These are phyloP conservation scores for Cybosia mesomella DNA, from an alignment of 2,888 invertebrate genomes.

Conservation along the genomic window DNA sequence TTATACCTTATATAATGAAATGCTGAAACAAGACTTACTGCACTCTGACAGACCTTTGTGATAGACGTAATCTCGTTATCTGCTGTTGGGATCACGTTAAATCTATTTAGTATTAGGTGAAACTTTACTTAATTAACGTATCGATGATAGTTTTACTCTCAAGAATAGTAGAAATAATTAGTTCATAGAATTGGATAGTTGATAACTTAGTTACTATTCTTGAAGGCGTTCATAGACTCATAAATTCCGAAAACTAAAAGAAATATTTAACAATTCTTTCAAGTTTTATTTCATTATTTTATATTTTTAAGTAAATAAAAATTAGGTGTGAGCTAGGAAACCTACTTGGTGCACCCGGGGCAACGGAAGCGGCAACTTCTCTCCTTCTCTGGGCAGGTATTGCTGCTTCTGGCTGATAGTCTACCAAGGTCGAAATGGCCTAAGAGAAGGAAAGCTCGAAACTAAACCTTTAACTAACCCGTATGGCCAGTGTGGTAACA, in stretches of 20 bases:
- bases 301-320: too few relatives aligned
- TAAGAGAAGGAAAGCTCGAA: too few relatives aligned
- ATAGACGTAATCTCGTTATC: slow-evolving; percentile 11
- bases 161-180: neutral
- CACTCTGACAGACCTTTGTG: slow-evolving; percentile 1
- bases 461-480: too few relatives aligned
- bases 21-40: neutral
- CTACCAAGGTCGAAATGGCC: too few relatives aligned
- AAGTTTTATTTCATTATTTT: too few relatives aligned
- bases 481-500: too few relatives aligned
- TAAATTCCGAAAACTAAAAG: neutral
- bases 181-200: neutral
- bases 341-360: too few relatives aligned
- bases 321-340: too few relatives aligned
- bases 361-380: too few relatives aligned
- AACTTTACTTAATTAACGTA: slow-evolving; percentile 12
- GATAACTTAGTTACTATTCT: neutral
- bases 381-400: too few relatives aligned
- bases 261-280: too few relatives aligned
- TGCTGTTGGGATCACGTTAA: neutral
- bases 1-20: slow-evolving; percentile 9
- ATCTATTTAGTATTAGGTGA: neutral
- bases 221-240: neutral
- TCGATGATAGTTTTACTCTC: neutral
- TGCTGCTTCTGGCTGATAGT: too few relatives aligned